phyloP scores from a whole-genome alignment of 2,888 invertebrate genomes.

The Rhodophaea formosa region DNA sequence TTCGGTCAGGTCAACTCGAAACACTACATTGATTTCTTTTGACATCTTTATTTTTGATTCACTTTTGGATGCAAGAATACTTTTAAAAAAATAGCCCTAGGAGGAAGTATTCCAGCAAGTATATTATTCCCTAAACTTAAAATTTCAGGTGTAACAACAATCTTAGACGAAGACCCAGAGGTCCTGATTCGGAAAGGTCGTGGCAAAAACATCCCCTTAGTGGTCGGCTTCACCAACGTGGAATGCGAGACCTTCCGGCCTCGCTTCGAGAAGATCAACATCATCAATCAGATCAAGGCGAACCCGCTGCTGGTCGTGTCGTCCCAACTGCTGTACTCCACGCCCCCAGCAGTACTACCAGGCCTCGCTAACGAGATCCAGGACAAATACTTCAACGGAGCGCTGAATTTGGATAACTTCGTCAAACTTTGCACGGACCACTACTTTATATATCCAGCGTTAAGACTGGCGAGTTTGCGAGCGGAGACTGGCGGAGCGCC shows the following conservation, averaged over 20 bases:
- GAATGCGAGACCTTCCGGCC: conserved; percentile 29
- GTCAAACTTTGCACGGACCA: conserved; percentile 26
- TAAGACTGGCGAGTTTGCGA: conserved; percentile 29
- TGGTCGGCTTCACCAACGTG: conserved; percentile 33
- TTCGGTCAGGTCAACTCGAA: too few species aligned
- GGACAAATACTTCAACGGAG: conserved; percentile 29
- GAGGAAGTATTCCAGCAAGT: too few species aligned
- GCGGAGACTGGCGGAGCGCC: conserved; percentile 38
- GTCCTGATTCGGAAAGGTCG: conserved; percentile 30
- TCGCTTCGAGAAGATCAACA: conserved; percentile 21
- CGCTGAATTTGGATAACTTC: conserved; percentile 25
- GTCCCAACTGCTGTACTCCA: conserved; percentile 20
- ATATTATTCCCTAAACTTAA: not conserved
- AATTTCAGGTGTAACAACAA: conserved; percentile 29
- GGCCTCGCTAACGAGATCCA: conserved; percentile 18
- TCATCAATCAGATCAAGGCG: conserved; percentile 18
- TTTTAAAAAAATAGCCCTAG: too few species aligned
- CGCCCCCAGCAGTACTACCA: conserved; percentile 12
- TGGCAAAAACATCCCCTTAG: conserved; percentile 32
- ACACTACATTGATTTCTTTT: too few species aligned
- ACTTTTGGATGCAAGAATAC: too few species aligned
- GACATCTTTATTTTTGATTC: too few species aligned
- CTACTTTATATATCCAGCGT: conserved; percentile 31
- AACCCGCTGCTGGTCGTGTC: conserved; percentile 26
- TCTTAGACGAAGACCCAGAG: conserved; percentile 38